Percentiles rank a stretch among this genome's conserved stretches.
Evolutionary conservation across 2,113 vertebrate genomes (phyloP).

Genomic region (Struthidea cinerea): DNA sequence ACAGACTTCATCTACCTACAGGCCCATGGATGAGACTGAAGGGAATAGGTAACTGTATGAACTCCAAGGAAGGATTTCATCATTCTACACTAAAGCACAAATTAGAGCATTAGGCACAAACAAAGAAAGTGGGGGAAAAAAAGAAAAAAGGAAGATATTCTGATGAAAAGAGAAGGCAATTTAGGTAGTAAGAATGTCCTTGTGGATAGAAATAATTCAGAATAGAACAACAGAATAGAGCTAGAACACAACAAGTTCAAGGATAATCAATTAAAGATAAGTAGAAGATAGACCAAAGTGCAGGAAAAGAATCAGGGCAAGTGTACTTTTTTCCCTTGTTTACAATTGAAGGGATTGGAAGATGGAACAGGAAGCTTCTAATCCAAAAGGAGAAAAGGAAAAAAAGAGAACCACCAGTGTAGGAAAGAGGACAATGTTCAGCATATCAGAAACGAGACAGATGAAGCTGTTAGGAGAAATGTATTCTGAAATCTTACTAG

Average conservation of each 20-base stretch:
- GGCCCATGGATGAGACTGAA: neutral
- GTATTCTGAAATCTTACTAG: neutral
- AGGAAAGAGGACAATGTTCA: neutral
- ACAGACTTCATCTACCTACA: neutral
- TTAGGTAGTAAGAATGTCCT: neutral
- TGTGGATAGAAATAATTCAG: neutral
- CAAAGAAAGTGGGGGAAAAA: neutral
- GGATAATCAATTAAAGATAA: neutral
- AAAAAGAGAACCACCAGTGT: neutral
- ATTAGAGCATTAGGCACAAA: neutral
- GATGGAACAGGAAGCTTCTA: neutral
- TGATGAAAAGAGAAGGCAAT: neutral
- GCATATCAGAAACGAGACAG: neutral
- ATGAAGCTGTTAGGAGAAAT: neutral
- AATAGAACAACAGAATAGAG: neutral
- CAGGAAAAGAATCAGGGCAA: neutral
- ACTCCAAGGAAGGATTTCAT: neutral
- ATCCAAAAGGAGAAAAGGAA: neutral
- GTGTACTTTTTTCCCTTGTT: neutral
- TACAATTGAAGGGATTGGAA: neutral
- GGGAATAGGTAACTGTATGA: neutral
- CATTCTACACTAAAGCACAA: neutral
- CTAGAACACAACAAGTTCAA: neutral
- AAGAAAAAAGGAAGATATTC: neutral
- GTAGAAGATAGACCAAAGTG: neutral